These are phyloP conservation scores for Sylvia atricapilla DNA, from an alignment of 2,113 vertebrate species.

Conservation along the genomic window DNA sequence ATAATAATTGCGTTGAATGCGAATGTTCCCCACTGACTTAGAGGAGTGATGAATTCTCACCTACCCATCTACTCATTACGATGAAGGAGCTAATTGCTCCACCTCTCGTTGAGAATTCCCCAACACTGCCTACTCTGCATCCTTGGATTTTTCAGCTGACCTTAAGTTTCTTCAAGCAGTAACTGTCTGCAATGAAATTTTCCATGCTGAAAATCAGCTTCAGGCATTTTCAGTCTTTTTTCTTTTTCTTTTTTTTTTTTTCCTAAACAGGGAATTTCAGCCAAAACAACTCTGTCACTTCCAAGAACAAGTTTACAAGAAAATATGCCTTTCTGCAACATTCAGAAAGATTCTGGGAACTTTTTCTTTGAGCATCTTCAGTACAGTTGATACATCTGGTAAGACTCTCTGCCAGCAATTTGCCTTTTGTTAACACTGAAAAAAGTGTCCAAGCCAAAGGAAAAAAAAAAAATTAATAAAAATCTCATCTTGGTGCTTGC, in stretches of 20 bases:
- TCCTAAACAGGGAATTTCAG: neutral
- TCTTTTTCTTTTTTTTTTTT: neutral
- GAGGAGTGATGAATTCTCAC: conserved; percentile 14
- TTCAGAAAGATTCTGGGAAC: conserved; percentile 15
- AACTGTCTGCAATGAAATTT: conserved; percentile 2
- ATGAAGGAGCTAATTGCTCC: neutral
- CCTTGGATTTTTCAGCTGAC: neutral
- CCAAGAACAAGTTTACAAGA: conserved; percentile 45
- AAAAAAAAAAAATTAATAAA: neutral
- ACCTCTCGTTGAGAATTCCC: neutral
- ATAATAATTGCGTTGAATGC: neutral
- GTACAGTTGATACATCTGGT: neutral
- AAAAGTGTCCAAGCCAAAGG: neutral
- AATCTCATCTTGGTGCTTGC: neutral
- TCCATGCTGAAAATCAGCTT: neutral
- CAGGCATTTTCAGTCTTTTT: neutral
- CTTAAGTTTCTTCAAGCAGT: neutral
- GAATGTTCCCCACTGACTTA: neutral
- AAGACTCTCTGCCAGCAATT: neutral
- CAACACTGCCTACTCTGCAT: neutral
- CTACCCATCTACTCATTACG: neutral
- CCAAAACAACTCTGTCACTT: conserved; percentile 10
- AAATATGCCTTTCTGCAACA: neutral
- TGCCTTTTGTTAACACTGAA: neutral
- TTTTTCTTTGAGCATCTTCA: neutral